Base-by-base conservation (phyloP, 1,140 invertebrate species). In the Zaprionus nigranus region DNA sequence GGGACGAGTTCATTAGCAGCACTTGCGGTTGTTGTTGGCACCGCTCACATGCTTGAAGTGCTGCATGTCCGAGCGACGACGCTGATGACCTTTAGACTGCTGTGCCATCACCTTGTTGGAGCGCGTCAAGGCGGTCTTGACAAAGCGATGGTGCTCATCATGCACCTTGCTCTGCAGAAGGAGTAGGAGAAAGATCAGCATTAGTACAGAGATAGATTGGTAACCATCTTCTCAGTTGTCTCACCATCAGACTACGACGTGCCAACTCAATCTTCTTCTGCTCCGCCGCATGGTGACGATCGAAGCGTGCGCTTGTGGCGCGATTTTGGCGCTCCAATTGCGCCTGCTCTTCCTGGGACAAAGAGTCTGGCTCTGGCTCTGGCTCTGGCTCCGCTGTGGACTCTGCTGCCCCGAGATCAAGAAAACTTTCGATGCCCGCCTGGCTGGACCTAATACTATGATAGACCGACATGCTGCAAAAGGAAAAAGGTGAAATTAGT, bases 401-500 rank as follows among this genome's bases (percentile, higher is more conserved):
- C 40, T 68, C 72, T 40, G 75, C 75, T 77, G 79, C 78, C 56
- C 82, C 85, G 85, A 92, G 85, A 87, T 92, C 91, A 84, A 92
- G 83, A 85, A 91, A 92, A 75, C 91, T 91, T 82, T 92, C 91
- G 70, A 75, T 74, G 63, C 78, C 85, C 76, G 85, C 79, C 82
- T 86, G 78, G 77, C 81, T 80, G 63, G 79, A 77, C 77, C 84
- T 82, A 92, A 92, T 92, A 90, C 91, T 93, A 86, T 94, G 93
- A 92, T 97, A 97, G 4, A 97, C 96, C 74, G 96, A 96, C 96
- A 97, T 97, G 92, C 96, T 97, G n/a, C 38, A 90, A 83, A 7
- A 5, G n/a, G 17, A 63, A 51, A 9, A 34, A 49, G 43, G 9
- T 13, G 5, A 7, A 22, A 17, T 28, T 1, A 22, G 17, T 17